Evolutionary conservation across 37 sponge, comb jelly and placozoan genomes (phyloP).

Genomic region (Lycopodina hypogea): DNA sequence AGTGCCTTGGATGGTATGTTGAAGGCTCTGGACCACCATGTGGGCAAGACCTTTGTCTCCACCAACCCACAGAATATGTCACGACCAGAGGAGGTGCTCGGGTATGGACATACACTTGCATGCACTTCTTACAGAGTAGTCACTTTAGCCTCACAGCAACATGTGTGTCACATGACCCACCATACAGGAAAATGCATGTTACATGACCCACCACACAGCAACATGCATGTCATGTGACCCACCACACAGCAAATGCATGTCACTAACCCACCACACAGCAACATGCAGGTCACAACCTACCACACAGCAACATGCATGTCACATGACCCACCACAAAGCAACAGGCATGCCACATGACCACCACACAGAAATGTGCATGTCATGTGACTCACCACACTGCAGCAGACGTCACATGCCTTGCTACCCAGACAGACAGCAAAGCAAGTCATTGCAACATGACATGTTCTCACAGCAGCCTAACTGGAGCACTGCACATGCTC

Average conservation of each 20-base stretch:
- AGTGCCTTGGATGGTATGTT: constrained; percentile 82
- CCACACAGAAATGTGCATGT: constrained; percentile 83
- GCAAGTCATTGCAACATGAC: too few species aligned
- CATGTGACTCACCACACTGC: constrained; percentile 85
- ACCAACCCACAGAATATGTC: constrained; percentile 62
- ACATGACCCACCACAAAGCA: constrained; percentile 80
- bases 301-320: too few species aligned
- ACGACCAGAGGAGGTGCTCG: constrained; percentile 25
- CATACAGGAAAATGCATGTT: too few species aligned
- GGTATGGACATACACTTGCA: constrained; percentile 1
- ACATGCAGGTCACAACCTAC: too few species aligned
- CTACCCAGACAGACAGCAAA: too few species aligned
- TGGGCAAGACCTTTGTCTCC: constrained; percentile 70
- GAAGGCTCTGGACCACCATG: constrained; percentile 67
- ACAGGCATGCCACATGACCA: constrained; percentile 67
- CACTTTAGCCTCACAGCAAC: neutral
- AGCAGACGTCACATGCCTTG: too few species aligned
- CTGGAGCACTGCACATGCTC: too few species aligned
- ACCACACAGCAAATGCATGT: too few species aligned
- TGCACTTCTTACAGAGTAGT: neutral
- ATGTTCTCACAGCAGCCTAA: too few species aligned
- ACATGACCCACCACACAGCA: too few species aligned
- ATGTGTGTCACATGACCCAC: neutral
- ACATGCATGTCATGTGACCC: too few species aligned
- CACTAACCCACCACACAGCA: too few species aligned